These are phyloP conservation scores for Thinocorus orbignyianus DNA, from an alignment of 2,113 vertebrate genomes.

Conservation along the genomic window DNA sequence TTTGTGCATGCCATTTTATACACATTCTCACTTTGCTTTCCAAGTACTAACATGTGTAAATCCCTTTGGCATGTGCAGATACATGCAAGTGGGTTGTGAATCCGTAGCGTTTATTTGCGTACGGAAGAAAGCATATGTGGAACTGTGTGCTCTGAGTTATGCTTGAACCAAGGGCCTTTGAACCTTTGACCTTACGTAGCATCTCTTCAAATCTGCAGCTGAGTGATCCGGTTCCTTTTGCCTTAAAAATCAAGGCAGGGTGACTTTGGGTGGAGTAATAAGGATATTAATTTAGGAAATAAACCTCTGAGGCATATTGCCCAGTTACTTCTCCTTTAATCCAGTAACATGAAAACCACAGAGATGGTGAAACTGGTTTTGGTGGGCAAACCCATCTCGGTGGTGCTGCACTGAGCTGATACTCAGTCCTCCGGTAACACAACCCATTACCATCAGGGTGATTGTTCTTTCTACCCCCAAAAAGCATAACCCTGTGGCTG, in stretches of 20 bases:
- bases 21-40: slow-evolving; percentile 59
- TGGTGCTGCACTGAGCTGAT: not conserved
- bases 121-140: slow-evolving; percentile 26
- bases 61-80: slow-evolving; percentile 50
- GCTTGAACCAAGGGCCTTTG: not conserved
- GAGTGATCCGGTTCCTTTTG: not conserved
- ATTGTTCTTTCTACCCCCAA: not conserved
- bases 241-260: not conserved
- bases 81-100: slow-evolving; percentile 16
- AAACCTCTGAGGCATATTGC: not conserved
- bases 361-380: not conserved
- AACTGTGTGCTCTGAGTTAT: not conserved
- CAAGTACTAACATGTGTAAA: slow-evolving; percentile 60
- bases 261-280: not conserved
- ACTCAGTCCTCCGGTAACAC: not conserved
- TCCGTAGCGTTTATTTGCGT: slow-evolving; percentile 25
- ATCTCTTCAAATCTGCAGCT: not conserved
- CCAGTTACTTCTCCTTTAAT: not conserved
- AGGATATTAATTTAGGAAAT: not conserved
- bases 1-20: slow-evolving; percentile 54
- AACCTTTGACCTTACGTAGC: not conserved
- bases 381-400: not conserved
- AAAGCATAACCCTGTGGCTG: not conserved
- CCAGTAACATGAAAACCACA: not conserved
- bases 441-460: not conserved